Evolutionary conservation across 1,140 invertebrate species (phyloP).

Genomic region (Teleopsis dalmanni): DNA sequence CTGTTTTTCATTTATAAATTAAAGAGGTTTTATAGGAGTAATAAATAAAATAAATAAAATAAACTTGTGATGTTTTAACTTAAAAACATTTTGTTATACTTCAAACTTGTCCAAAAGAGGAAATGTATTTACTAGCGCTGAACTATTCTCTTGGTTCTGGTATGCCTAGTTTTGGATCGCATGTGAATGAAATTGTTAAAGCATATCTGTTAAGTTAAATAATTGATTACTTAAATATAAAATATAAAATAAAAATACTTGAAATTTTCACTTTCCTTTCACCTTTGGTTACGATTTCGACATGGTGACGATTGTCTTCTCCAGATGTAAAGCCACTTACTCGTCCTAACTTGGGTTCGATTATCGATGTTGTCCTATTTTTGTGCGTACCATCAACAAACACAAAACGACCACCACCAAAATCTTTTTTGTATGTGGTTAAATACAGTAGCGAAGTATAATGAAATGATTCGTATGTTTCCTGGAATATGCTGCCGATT

Average conservation of each 20-base stretch:
- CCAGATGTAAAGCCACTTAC: slow-evolving; percentile 81
- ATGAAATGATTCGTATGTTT: slow-evolving; percentile 76
- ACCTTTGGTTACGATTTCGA: slow-evolving; percentile 71
- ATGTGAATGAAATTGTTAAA: slow-evolving; percentile 79
- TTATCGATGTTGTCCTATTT: slow-evolving; percentile 52
- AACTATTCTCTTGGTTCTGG: no score
- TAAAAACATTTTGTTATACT: no score
- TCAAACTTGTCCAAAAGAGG: neutral
- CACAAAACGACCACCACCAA: slow-evolving; percentile 73
- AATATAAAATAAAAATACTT: neutral
- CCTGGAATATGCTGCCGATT: slow-evolving; percentile 50
- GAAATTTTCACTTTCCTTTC: slow-evolving; percentile 24
- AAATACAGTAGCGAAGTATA: slow-evolving; percentile 79
- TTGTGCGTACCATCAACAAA: slow-evolving; percentile 57
- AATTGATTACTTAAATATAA: neutral
- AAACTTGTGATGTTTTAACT: no score
- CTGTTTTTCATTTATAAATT: no score
- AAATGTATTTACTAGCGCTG: no score
- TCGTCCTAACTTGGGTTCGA: slow-evolving; percentile 71
- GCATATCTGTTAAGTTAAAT: slow-evolving; percentile 53
- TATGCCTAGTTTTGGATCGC: slow-evolving; percentile 55
- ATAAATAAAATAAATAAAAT: no score
- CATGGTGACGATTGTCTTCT: slow-evolving; percentile 72
- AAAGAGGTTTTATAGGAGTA: no score
- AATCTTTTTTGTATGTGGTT: slow-evolving; percentile 65